A percentile compares a stretch with the other conserved stretches of the same genome.
phyloP scores from a whole-genome alignment of 2,113 vertebrate genomes.

The Silurus glanis region DNA sequence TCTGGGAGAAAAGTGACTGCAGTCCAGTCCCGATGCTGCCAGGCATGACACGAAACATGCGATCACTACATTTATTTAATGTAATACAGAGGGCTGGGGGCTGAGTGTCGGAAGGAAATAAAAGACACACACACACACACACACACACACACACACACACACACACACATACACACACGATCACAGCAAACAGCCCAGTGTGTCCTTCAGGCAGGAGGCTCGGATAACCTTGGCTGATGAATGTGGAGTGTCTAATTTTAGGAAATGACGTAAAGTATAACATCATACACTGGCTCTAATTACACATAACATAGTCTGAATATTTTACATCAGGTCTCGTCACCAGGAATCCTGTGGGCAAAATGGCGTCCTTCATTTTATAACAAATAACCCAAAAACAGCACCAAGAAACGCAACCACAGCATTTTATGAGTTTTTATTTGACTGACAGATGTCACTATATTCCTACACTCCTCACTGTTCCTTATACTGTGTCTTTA shows the following conservation, averaged over 20 bases:
- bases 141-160: conserved; percentile 9
- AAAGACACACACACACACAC: not conserved
- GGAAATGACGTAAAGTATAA: not conserved
- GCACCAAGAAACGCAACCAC: not conserved
- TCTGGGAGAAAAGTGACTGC: conserved; percentile 36
- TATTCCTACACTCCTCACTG: not conserved
- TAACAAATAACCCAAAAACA: not conserved
- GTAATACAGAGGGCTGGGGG: conserved; percentile 18
- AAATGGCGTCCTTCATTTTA: not conserved
- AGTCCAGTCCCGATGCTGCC: conserved; percentile 20
- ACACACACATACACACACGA: conserved; percentile 23
- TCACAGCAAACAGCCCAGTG: conserved; percentile 15
- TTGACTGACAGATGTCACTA: not conserved
- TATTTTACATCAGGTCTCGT: not conserved
- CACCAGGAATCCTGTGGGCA: not conserved
- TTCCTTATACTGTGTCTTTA: not conserved
- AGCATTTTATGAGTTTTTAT: not conserved
- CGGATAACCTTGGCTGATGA: conserved; percentile 11
- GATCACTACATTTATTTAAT: conserved; percentile 45
- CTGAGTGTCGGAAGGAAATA: conserved; percentile 14
- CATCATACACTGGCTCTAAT: not conserved
- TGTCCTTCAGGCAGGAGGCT: conserved; percentile 34
- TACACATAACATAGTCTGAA: not conserved
- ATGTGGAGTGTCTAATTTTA: not conserved
- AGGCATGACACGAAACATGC: conserved; percentile 36